Conservation (phyloP, 2,888 invertebrate species). For the Zeuzera pyrina region DNA sequence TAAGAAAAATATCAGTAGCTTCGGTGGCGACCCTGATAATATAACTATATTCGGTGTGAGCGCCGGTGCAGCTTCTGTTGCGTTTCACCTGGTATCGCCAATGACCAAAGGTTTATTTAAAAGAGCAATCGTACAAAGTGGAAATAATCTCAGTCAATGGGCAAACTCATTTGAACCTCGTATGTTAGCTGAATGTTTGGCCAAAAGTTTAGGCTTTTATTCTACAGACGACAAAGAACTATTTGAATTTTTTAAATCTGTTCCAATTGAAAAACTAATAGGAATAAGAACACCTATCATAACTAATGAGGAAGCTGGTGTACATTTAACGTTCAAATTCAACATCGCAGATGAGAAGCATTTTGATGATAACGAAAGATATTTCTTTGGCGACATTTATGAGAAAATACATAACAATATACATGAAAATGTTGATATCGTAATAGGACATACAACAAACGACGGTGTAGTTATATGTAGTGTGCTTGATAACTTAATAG, state of each 20-base stretch:
- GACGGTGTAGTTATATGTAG: constrained; percentile 59
- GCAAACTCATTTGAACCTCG: constrained; percentile 56
- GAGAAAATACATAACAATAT: constrained; percentile 47
- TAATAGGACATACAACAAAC: constrained; percentile 76
- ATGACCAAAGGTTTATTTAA: constrained; percentile 54
- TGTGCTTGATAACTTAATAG: neutral
- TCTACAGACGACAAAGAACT: constrained; percentile 11
- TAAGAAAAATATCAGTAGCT: constrained; percentile 40
- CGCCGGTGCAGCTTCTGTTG: constrained; percentile 40
- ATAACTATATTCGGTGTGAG: constrained; percentile 62
- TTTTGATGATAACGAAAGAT: constrained; percentile 11
- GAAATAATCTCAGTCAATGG: constrained; percentile 74
- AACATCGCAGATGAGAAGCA: constrained; percentile 9
- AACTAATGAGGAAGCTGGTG: constrained; percentile 5
- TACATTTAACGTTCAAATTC: constrained; percentile 2
- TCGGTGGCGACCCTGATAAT: constrained; percentile 53
- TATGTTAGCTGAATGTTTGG: constrained; percentile 39
- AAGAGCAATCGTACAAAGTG: constrained; percentile 78
- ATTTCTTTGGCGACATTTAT: constrained; percentile 12
- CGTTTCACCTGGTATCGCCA: constrained; percentile 49
- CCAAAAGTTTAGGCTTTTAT: constrained; percentile 1
- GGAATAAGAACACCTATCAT: constrained; percentile 3
- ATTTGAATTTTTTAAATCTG: constrained; percentile 10
- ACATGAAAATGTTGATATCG: constrained; percentile 66
- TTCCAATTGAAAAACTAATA: constrained; percentile 9